Evolutionary conservation across 2,888 invertebrate genomes (phyloP), one percentile per base, ranked within the genome.

Genomic region (Drosophila formosana): DNA sequence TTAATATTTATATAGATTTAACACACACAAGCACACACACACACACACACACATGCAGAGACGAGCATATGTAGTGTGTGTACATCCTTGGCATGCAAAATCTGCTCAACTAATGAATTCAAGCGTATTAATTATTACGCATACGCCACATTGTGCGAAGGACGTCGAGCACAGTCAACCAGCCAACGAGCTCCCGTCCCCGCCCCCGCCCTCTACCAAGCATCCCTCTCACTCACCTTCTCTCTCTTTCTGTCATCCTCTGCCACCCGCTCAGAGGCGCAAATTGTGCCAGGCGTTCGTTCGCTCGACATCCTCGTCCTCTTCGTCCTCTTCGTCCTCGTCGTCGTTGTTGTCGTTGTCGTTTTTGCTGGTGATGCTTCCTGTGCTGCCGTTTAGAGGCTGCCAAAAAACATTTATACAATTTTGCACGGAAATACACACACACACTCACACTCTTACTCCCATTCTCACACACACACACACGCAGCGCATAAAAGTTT

Each of bases 51-150:
- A 30, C 6, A 26, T 8, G 9, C 28, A 34, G 25, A 30, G 37
- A 6, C 25, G 37, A 43, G 49, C 45, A 76, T 61, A 52, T 58
- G 47, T 60, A 62, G 39, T 65, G 26, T 65, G 56, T 78, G 67
- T 62, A 56, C 53, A 72, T 75, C 78, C 78, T 80, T 74, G 83
- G 71, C 89, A 80, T 83, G 88, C 83, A 84, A 87, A 84, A 87
- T 87, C 79, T 75, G 89, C 84, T 89, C 85, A 84, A 89, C 89
- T 89, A 89, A 85, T 89, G 89, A 84, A 84, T 89, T 89, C 86
- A 88, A 80, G 85, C 89, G 89, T 89, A 88, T 85, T 88, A 89
- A 86, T 88, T 86, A 89, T 86, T 89, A 89, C 88, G 88, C 88
- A 86, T 88, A 86, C 89, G 89, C 80, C 88, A 78, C 89, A 85